A percentile compares a stretch with the other conserved stretches of the same genome.
phyloP scores from a whole-genome alignment of 2,113 vertebrate species.

The Seriola quinqueradiata region DNA sequence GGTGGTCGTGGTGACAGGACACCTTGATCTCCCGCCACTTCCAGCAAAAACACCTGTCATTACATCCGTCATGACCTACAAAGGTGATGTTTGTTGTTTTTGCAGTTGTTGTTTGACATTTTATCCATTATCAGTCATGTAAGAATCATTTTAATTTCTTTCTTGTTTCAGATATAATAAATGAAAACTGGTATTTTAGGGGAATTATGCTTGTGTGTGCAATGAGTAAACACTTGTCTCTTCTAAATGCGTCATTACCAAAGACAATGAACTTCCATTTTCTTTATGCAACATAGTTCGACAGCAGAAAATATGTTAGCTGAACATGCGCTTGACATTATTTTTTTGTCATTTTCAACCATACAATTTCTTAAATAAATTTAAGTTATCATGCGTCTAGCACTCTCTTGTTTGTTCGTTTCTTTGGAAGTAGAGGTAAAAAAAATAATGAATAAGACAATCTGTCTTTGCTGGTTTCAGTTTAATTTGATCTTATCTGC shows the following conservation, averaged over 20 bases:
- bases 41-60: neutral
- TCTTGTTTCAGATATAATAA: neutral
- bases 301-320: too few relatives aligned
- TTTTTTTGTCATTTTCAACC: neutral
- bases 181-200: neutral
- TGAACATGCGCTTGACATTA: neutral
- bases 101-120: neutral
- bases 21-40: neutral
- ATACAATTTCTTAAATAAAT: too few relatives aligned
- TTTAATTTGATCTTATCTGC: slow-evolving; percentile 5
- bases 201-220: too few relatives aligned
- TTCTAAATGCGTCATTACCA: too few relatives aligned
- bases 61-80: neutral
- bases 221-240: too few relatives aligned
- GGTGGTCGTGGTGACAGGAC: slow-evolving; percentile 39
- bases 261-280: neutral
- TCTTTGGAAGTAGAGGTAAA: neutral
- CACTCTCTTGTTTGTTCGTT: neutral
- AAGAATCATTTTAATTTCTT: neutral
- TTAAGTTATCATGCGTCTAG: too few relatives aligned
- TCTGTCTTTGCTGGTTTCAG: neutral
- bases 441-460: neutral
- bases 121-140: neutral
- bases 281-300: neutral
- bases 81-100: neutral